These are phyloP conservation scores for Calliphora vomitoria DNA, from an alignment of 2,888 invertebrate species.

Conservation along the genomic window DNA sequence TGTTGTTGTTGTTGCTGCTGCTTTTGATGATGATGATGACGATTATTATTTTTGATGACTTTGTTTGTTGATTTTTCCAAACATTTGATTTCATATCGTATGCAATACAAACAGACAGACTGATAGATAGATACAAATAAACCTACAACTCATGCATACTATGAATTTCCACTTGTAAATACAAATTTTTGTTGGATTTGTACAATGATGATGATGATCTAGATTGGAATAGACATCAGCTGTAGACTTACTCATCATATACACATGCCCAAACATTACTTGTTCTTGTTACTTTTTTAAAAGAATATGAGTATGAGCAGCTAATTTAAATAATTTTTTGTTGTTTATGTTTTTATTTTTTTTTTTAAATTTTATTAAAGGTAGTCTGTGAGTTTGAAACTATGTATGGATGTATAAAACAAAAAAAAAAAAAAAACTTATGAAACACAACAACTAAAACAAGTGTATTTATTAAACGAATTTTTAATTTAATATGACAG, in stretches of 20 bases:
- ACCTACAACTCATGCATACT: constrained; percentile 45
- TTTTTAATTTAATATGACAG: constrained; percentile 73
- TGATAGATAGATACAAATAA: constrained; percentile 1
- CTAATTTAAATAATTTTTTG: constrained; percentile 72
- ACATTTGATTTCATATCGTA: constrained; percentile 73
- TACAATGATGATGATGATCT: constrained; percentile 65
- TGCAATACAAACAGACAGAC: constrained; percentile 43
- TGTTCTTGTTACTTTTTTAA: constrained; percentile 23
- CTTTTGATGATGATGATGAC: constrained; percentile 71
- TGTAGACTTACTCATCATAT: constrained; percentile 47
- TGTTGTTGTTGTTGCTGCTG: constrained; percentile 26
- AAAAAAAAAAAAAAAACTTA: constrained; percentile 40
- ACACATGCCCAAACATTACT: constrained; percentile 17
- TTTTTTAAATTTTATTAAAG: constrained; percentile 41
- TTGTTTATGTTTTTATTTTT: constrained; percentile 25
- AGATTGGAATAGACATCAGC: constrained; percentile 70
- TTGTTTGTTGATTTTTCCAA: constrained; percentile 76
- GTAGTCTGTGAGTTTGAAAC: constrained; percentile 23
- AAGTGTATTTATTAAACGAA: constrained; percentile 70
- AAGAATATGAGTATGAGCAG: constrained; percentile 49
- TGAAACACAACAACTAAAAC: constrained; percentile 28
- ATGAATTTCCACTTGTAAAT: constrained; percentile 24
- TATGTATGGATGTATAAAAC: not conserved
- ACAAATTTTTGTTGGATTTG: constrained; percentile 31
- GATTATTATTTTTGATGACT: constrained; percentile 77